Evolutionary conservation across 2,113 vertebrate genomes (phyloP), one percentile per base, ranked within the genome.

Genomic region (Sturnira hondurensis): DNA sequence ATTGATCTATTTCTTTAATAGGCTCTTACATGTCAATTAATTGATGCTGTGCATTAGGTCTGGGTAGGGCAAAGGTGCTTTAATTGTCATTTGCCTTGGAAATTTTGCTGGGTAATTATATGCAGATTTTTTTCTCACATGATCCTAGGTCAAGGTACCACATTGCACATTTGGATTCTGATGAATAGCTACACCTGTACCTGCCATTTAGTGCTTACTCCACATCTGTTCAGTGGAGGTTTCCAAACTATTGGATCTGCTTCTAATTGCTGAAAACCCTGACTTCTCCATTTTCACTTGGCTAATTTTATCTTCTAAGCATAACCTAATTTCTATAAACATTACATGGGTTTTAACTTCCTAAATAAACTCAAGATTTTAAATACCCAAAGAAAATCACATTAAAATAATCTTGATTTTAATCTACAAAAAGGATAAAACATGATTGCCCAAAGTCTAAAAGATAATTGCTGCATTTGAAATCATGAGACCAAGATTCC

Each of bases 321-420:
- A 70, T 63, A 17, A 38, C 4, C 19, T 65, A 76, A 52, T 87
- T 83, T 76, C 14, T 15, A 38, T 58, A 65, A 88, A 82, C 61
- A 94, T 58, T 47, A 9, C 45, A 47, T 52, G 16, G 61, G 4
- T 41, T 84, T 24, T 90, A 94, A 78, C 22, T 87, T 80, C 38
- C 9, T 76, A 33, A 92, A 90, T 82, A 89, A 70, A 96, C 4
- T 36, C 19, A 92, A 76, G 65, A n/a, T 77, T 67, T 93, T 91
- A n/a, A 92, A 73, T 26, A 63, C 2, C 13, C n/a, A 61, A 81
- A 71, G 5, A 56, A 52, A 89, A 86, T 36, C n/a, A 73, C 20
- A 56, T 86, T 47, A 28, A 63, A 93, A 78, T 65, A 63, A 45
- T 41, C 15, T 94, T 94, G 31, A 89, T 41, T 96, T 94, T 78